Evolutionary conservation across 2,113 vertebrate species (phyloP).

Genomic region (Recurvirostra avosetta): DNA sequence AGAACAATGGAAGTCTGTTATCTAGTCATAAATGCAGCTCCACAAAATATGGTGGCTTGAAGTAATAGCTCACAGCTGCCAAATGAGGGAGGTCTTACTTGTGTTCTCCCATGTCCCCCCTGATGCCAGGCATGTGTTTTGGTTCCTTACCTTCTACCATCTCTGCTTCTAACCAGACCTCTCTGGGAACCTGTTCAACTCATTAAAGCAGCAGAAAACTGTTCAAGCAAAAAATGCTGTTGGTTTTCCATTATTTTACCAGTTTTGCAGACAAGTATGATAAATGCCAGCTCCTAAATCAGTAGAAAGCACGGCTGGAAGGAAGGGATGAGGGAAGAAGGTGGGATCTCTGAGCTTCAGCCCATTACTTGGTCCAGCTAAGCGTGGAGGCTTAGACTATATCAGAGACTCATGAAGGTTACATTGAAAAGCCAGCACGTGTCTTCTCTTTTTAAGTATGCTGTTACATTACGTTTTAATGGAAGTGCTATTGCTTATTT

Average conservation of each 20-base stretch:
- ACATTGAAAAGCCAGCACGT: background rate
- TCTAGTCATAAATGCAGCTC: background rate
- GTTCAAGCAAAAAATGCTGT: background rate
- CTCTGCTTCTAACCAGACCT: background rate
- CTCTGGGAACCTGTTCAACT: background rate
- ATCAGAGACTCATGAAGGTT: background rate
- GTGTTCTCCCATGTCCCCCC: background rate
- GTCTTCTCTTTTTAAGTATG: background rate
- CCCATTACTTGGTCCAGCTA: background rate
- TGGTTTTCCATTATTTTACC: background rate
- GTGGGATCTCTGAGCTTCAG: background rate
- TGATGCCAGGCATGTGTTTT: background rate
- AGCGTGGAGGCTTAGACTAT: background rate
- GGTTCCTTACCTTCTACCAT: background rate
- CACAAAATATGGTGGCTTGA: background rate
- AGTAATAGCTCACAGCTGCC: background rate
- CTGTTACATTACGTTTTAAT: fast-evolving
- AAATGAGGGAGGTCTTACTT: background rate
- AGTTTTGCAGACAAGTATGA: background rate
- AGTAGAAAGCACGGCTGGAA: background rate
- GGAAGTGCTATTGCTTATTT: background rate
- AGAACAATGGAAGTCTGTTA: background rate
- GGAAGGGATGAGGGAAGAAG: background rate
- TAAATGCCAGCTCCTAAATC: background rate
- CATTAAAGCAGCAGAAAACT: background rate